phyloP scores from a whole-genome alignment of 1,140 invertebrate species.

The Aphidius gifuensis region DNA sequence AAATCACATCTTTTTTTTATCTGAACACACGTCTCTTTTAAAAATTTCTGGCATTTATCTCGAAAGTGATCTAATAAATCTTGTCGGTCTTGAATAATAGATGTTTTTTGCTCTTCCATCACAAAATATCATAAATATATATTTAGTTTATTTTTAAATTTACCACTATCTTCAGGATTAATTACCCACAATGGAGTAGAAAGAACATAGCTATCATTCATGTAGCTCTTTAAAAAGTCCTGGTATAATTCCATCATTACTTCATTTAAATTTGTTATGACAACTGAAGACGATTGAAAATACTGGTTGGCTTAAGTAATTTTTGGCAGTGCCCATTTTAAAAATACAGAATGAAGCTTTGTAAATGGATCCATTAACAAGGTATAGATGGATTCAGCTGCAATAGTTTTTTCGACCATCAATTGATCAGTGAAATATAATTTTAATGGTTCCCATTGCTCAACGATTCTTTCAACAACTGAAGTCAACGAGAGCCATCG shows the following conservation, averaged over 20 bases:
- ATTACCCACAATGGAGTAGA: slow-evolving; percentile 5
- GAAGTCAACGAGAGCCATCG: slow-evolving; percentile 35
- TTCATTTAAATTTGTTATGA: slow-evolving; percentile 22
- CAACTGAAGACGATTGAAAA: slow-evolving; percentile 24
- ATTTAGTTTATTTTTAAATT: background rate
- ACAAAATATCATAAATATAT: background rate
- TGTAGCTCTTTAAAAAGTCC: slow-evolving; percentile 8
- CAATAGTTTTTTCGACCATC: background rate
- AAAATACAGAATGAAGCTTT: slow-evolving; percentile 22
- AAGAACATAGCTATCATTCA: slow-evolving; percentile 18
- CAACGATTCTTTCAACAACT: slow-evolving; percentile 35
- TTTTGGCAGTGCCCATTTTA: slow-evolving; percentile 26
- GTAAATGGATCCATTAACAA: slow-evolving; percentile 6
- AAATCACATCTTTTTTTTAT: slow-evolving; percentile 6
- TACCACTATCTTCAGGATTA: slow-evolving; percentile 4
- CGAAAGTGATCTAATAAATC: slow-evolving; percentile 2
- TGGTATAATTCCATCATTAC: slow-evolving; percentile 10
- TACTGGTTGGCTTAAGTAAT: slow-evolving; percentile 23
- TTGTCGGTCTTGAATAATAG: background rate
- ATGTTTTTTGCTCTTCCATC: background rate
- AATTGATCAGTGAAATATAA: slow-evolving; percentile 29
- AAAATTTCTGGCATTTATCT: slow-evolving; percentile 1
- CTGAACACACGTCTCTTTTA: background rate
- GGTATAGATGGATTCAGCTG: slow-evolving; percentile 1
- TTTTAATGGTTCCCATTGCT: slow-evolving; percentile 33